phyloP scores from a whole-genome alignment of 2,797 vertebrate species.

The Cirrhinus molitorella region DNA sequence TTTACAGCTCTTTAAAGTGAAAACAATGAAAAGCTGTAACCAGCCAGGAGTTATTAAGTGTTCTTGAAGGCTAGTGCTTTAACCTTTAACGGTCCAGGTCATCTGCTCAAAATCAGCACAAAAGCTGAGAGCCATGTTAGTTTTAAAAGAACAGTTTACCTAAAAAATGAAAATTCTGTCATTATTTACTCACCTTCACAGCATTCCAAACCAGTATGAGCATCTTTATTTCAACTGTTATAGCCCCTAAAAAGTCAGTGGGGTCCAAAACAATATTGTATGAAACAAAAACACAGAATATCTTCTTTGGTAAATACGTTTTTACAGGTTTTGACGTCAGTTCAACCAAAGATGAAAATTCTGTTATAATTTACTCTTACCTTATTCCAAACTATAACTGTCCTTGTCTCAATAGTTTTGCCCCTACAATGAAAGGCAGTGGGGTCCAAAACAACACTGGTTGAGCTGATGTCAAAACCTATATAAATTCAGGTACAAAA shows the following conservation, averaged over 20 bases:
- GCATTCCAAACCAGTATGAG: not conserved
- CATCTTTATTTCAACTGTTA: not conserved
- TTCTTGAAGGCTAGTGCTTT: constrained; percentile 61
- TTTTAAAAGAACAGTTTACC: not conserved
- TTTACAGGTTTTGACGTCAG: not conserved
- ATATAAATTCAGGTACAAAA: too few relatives aligned
- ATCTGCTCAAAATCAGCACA: constrained; percentile 45
- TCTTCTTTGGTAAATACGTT: too few relatives aligned
- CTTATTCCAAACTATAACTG: not conserved
- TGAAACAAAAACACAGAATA: not conserved
- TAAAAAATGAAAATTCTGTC: not conserved
- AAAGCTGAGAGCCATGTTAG: not conserved
- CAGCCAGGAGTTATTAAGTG: constrained; percentile 64
- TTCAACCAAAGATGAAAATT: not conserved
- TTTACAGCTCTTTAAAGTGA: constrained; percentile 78
- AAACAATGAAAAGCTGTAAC: constrained; percentile 66
- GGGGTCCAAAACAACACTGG: not conserved
- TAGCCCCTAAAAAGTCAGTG: not conserved
- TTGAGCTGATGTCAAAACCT: too few relatives aligned
- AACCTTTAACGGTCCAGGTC: constrained; percentile 63
- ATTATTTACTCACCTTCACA: not conserved
- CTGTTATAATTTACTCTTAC: not conserved
- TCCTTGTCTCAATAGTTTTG: not conserved
- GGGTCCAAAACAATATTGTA: not conserved
- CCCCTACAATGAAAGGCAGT: not conserved